Percentiles rank a stretch among this genome's conserved stretches.
phyloP scores from a whole-genome alignment of 2,113 vertebrate species.

The Machaerirhynchus nigripectus region DNA sequence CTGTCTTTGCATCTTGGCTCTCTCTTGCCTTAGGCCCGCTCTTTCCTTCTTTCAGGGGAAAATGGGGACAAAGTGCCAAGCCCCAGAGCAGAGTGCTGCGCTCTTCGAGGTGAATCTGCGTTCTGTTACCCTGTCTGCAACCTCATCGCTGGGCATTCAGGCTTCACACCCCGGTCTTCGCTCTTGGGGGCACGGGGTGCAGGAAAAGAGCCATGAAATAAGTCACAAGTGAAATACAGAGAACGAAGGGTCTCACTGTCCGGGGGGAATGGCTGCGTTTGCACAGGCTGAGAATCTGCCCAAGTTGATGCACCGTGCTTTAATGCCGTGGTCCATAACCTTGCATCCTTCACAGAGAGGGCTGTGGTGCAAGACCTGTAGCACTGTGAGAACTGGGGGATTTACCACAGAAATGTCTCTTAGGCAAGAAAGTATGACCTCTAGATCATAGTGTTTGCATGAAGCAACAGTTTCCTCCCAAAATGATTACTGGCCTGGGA shows the following conservation, averaged over 20 bases:
- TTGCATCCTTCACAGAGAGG: background rate
- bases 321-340: rapidly evolving
- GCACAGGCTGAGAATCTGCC: background rate
- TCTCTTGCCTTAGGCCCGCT: no score
- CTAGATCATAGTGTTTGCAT: background rate
- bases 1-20: background rate
- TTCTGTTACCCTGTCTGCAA: rapidly evolving
- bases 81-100: rapidly evolving
- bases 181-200: rapidly evolving
- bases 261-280: background rate
- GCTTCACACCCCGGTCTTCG: rapidly evolving
- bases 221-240: background rate
- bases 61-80: rapidly evolving
- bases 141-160: rapidly evolving
- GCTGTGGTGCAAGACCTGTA: background rate
- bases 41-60: background rate
- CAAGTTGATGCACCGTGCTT: rapidly evolving
- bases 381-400: background rate
- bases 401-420: background rate
- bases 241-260: rapidly evolving
- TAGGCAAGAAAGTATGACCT: conserved; percentile 7
- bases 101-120: rapidly evolving
- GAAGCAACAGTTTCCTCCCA: conserved; percentile 26
- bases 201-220: background rate
- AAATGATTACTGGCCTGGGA: background rate